Percentiles rank a stretch among this genome's conserved stretches.
These are phyloP conservation scores for Peromyscus nudipes DNA, from an alignment of 2,797 vertebrate genomes.

Conservation along the genomic window DNA sequence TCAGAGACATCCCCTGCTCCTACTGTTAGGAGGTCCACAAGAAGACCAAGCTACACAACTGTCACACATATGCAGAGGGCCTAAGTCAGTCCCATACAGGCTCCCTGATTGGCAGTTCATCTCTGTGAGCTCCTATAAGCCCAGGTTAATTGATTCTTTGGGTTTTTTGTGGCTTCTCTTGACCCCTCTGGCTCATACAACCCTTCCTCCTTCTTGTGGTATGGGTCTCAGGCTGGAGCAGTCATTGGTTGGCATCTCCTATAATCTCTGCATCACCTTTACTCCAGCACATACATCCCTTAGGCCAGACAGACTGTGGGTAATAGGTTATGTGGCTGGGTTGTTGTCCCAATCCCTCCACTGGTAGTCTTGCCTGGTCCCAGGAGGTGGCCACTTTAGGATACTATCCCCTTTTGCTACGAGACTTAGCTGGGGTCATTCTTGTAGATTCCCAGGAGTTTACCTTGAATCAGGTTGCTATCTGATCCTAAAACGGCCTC, in stretches of 20 bases:
- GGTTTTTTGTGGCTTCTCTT: background rate
- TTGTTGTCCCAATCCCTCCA: background rate
- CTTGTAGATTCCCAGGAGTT: background rate
- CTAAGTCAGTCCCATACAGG: background rate
- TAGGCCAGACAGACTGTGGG: background rate
- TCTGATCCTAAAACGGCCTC: background rate
- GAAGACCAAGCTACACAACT: background rate
- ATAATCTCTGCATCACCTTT: background rate
- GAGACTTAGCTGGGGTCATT: background rate
- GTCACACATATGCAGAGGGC: background rate
- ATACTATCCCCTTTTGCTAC: background rate
- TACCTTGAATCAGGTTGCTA: background rate
- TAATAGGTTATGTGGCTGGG: background rate
- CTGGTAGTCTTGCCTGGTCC: background rate
- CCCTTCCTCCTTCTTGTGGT: background rate
- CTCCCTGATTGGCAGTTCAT: background rate
- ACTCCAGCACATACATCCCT: background rate
- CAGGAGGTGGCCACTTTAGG: background rate
- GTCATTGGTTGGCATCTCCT: background rate
- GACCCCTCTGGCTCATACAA: background rate
- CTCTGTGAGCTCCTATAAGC: background rate
- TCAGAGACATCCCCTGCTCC: background rate
- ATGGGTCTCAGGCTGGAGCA: background rate
- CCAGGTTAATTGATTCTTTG: background rate
- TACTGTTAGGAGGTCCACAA: background rate